Conservation (phyloP, 2,113 vertebrate species). For the Lophotis ruficrista region DNA sequence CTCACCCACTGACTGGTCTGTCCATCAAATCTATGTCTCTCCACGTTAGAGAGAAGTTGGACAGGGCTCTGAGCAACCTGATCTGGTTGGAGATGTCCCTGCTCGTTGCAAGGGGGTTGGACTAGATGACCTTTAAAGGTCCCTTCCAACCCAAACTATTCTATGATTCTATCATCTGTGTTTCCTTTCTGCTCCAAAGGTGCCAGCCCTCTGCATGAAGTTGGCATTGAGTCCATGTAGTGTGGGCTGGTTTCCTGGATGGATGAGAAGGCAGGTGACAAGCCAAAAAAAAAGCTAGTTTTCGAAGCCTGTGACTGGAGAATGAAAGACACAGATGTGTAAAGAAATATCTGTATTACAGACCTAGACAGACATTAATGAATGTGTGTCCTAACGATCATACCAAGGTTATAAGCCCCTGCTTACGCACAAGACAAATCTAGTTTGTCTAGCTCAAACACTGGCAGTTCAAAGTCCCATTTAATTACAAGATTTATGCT, state of each 20-base stretch:
- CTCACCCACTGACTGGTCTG: too few species aligned
- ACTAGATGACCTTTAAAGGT: too few species aligned
- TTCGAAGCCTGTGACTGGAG: neutral
- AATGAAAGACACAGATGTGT: neutral
- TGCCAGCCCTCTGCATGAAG: neutral
- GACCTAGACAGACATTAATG: neutral
- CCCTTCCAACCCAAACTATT: too few species aligned
- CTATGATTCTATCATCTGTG: neutral
- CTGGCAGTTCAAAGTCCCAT: neutral
- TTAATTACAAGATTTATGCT: constrained; percentile 15
- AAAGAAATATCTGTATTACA: neutral
- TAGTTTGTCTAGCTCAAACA: neutral
- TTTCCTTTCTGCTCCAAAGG: neutral
- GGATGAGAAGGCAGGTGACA: neutral
- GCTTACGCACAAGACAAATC: neutral
- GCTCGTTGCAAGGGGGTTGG: too few species aligned
- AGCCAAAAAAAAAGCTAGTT: neutral
- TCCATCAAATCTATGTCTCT: too few species aligned
- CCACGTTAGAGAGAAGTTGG: too few species aligned
- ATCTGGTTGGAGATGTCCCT: too few species aligned
- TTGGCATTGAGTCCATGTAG: neutral
- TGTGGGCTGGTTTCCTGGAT: neutral
- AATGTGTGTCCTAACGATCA: neutral
- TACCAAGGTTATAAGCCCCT: neutral
- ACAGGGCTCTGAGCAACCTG: too few species aligned